Conservation (phyloP, 2,797 vertebrate species). For the Coilia nasus region DNA sequence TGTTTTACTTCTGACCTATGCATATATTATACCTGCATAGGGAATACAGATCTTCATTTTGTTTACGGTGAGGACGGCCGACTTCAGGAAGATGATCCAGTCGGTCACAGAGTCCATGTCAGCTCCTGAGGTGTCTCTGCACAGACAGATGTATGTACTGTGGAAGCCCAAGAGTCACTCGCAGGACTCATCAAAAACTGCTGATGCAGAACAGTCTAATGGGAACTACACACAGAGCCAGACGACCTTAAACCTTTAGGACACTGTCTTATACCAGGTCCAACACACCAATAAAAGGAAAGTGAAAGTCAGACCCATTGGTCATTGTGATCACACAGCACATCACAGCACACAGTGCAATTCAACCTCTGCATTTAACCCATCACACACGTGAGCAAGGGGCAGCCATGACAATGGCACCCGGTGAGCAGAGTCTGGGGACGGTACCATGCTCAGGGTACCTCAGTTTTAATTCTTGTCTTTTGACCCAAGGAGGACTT, state of each 20-base stretch:
- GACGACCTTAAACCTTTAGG: background rate
- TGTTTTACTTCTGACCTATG: background rate
- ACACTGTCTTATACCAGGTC: background rate
- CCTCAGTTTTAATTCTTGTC: too few species aligned
- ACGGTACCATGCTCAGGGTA: too few species aligned
- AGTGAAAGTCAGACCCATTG: too few species aligned
- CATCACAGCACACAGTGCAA: too few species aligned
- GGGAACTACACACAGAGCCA: background rate
- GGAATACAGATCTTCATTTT: constrained; percentile 71
- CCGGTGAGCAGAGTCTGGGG: too few species aligned
- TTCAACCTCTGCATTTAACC: too few species aligned
- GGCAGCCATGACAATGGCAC: too few species aligned
- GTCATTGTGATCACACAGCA: too few species aligned
- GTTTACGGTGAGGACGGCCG: constrained; percentile 55
- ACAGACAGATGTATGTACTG: background rate
- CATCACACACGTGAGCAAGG: too few species aligned
- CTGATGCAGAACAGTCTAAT: background rate
- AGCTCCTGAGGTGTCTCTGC: background rate
- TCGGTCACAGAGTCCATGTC: background rate
- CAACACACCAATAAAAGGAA: too few species aligned
- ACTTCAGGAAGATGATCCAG: constrained; percentile 44
- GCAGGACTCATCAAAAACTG: background rate
- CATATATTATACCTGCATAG: constrained; percentile 41
- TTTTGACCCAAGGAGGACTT: too few species aligned
- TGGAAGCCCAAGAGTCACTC: background rate